Conservation (phyloP, 92 coral and sea anemone genomes). For the Siderastrea radians region DNA sequence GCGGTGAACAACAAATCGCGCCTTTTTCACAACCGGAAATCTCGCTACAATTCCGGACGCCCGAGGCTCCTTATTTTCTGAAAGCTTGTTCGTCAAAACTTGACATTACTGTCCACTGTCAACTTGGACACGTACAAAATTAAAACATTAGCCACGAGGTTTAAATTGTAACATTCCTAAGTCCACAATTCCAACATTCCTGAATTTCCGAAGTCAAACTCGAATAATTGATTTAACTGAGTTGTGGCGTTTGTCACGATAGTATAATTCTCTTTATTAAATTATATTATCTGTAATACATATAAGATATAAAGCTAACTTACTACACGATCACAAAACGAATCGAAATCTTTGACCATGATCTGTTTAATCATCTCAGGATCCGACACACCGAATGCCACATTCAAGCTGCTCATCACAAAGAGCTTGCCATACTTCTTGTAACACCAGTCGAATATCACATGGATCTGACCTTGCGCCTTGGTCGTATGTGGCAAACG, state of each 20-base stretch:
- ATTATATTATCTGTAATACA: no score
- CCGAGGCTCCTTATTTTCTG: background rate
- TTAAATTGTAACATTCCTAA: background rate
- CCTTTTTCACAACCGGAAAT: no score
- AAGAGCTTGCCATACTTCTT: constrained; percentile 75
- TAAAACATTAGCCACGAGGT: background rate
- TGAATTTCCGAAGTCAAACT: background rate
- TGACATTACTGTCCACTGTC: no score
- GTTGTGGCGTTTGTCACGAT: background rate
- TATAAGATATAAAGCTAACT: constrained; percentile 13
- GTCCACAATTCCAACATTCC: constrained; percentile 17
- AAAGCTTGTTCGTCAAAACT: no score
- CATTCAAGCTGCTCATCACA: constrained; percentile 41
- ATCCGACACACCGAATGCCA: constrained; percentile 51
- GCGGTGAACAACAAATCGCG: no score
- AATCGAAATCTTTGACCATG: constrained; percentile 73
- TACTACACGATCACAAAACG: constrained; percentile 74
- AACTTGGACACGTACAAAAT: background rate
- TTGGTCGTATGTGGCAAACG: constrained; percentile 37
- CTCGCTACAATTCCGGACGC: no score
- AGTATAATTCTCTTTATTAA: no score
- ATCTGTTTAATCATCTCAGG: constrained; percentile 74
- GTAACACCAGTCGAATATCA: constrained; percentile 65
- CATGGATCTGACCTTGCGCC: constrained; percentile 55
- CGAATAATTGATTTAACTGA: background rate